phyloP scores from a whole-genome alignment of 64 coral and sea anemone species.

The Porites lutea region DNA sequence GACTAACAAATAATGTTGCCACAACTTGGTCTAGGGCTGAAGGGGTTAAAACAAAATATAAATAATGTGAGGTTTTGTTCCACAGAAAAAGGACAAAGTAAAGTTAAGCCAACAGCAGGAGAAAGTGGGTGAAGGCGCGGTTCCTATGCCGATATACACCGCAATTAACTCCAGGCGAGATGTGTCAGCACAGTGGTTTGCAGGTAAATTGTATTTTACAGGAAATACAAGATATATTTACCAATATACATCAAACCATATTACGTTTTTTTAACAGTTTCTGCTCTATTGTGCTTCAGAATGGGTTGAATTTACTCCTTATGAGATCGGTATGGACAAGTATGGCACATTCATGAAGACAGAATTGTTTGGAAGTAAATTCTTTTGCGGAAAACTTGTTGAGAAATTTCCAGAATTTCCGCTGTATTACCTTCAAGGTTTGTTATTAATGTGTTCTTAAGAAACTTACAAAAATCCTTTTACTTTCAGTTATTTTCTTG shows the following conservation, averaged over 20 bases:
- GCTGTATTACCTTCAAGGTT: conserved; percentile 59
- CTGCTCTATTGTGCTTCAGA: conserved; percentile 25
- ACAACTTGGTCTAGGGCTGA: background rate
- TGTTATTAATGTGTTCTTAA: background rate
- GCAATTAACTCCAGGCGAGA: conserved; percentile 60
- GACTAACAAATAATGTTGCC: no score
- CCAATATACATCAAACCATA: background rate
- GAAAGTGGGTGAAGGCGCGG: conserved; percentile 15
- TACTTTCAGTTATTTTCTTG: no score
- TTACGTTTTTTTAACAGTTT: background rate
- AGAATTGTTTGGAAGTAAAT: conserved; percentile 71
- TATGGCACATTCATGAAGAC: conserved; percentile 68
- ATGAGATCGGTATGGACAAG: conserved; percentile 74
- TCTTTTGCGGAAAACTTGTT: conserved; percentile 62
- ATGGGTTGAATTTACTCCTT: conserved; percentile 77
- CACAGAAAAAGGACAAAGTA: conserved; percentile 43
- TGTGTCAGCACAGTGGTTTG: conserved; percentile 52
- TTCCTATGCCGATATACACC: conserved; percentile 75
- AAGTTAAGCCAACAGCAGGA: conserved; percentile 47
- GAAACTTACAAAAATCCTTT: no score
- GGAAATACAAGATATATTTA: conserved; percentile 2
- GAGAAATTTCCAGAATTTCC: conserved; percentile 52
- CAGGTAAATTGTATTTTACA: conserved; percentile 26
- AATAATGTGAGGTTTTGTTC: background rate
- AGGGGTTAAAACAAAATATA: background rate